These are phyloP conservation scores for Galeruca laticollis DNA, from an alignment of 2,888 invertebrate genomes.

Conservation along the genomic window DNA sequence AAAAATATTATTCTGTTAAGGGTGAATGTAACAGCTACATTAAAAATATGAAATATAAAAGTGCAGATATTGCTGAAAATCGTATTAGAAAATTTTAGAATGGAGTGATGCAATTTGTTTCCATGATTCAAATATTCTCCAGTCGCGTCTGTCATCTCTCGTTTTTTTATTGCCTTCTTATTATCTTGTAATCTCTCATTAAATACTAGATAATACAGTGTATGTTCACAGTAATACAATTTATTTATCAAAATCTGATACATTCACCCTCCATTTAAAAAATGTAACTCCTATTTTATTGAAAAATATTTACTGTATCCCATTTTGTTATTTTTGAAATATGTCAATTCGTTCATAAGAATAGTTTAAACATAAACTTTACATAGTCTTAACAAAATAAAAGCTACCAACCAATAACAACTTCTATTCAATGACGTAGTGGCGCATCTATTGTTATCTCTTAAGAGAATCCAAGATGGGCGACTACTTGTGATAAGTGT, in stretches of 20 bases:
- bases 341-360: conserved; percentile 25
- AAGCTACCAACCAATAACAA: conserved; percentile 48
- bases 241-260: conserved; percentile 32
- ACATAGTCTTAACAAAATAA: conserved; percentile 44
- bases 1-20: conserved; percentile 24
- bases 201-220: too few species aligned
- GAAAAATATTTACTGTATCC: conserved; percentile 46
- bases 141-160: too few species aligned
- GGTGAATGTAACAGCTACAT: conserved; percentile 19
- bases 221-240: too few species aligned
- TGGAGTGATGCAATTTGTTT: too few species aligned
- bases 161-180: too few species aligned
- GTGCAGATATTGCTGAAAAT: too few species aligned
- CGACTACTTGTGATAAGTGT: conserved; percentile 58
- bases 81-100: too few species aligned
- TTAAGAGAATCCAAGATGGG: conserved; percentile 60
- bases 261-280: conserved; percentile 6
- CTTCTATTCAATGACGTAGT: conserved; percentile 45
- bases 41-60: too few species aligned
- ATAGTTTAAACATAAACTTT: conserved; percentile 25
- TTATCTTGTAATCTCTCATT: too few species aligned
- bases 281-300: conserved; percentile 33
- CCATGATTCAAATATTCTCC: too few species aligned
- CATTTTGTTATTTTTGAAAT: conserved; percentile 51
- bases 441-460: conserved; percentile 51